Conservation (phyloP, 2,113 vertebrate species). For the Amazona vittata region DNA sequence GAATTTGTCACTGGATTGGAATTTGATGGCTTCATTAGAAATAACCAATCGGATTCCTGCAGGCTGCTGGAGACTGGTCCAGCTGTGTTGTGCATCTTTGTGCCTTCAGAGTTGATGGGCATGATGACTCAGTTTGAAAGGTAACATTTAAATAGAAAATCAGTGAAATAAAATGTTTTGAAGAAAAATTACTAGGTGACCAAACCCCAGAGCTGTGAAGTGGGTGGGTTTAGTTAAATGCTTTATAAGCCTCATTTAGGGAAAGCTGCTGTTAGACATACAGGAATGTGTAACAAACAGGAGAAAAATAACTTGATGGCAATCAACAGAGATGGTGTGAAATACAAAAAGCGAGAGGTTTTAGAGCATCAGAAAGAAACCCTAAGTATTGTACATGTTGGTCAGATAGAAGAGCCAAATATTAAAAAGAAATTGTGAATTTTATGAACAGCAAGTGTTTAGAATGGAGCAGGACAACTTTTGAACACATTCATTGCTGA, state of each 20-base stretch:
- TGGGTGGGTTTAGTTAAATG: not conserved
- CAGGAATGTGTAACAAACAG: not conserved
- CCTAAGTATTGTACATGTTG: not conserved
- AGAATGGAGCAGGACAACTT: not conserved
- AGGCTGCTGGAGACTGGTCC: not conserved
- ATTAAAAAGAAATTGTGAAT: not conserved
- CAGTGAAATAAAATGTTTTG: not conserved
- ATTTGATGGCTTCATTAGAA: slow-evolving; percentile 43
- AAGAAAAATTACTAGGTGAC: not conserved
- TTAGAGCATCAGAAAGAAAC: not conserved
- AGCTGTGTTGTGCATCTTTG: not conserved
- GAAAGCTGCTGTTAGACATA: not conserved
- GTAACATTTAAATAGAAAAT: not conserved
- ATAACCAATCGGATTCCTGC: not conserved
- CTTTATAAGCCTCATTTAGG: not conserved
- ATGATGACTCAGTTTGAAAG: not conserved
- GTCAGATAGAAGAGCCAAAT: not conserved
- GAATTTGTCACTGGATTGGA: slow-evolving; percentile 24
- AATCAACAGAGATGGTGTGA: not conserved
- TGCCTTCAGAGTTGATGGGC: not conserved
- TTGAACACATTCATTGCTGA: not conserved
- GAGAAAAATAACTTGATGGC: not conserved
- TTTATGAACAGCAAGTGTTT: not conserved
- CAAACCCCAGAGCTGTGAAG: not conserved
- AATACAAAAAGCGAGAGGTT: not conserved